Evolutionary conservation across 2,888 invertebrate species (phyloP), one percentile per base, ranked within the genome.

Genomic region (Ganaspis brasiliensis): DNA sequence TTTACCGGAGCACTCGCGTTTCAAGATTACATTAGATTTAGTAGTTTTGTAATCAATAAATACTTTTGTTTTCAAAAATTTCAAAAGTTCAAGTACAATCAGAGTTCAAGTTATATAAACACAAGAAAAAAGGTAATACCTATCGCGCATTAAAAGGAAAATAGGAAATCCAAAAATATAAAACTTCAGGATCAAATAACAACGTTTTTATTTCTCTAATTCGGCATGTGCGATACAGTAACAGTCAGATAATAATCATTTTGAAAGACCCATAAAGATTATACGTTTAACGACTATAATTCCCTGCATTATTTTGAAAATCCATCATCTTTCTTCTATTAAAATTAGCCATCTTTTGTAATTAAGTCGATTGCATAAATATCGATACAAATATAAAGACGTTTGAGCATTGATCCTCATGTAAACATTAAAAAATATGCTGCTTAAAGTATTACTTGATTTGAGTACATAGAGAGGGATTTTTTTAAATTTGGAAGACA

Each of bases 181-280:
- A 16, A 52, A 52, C 45, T 45, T 45, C 8, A 52, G 16, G 52
- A 45, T 16, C 21, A n/a, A 31, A 67, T 67, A 67, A 67, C 67
- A 67, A 67, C 40, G 16, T n/a, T 45, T 67, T 67, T 67, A 67
- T 67, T 67, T 67, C 16, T 45, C 24, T 40, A 40, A 45, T 40
- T 67, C 45, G 14, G 16, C 45, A 26, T 67, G 10, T 49, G 67
- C 45, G 67, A 67, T 67, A 67, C n/a, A 49, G 4, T 16, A 67
- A 67, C 67, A 45, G 40, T 67, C 8, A 67, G 24, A 45, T 37
- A 59, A 26, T 45, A n/a, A 67, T 67, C 14, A 63, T 63, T 45
- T 67, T 21, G 24, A 4, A 67, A 67, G n/a, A 26, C 24, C 45
- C 24, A 67, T 24, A 24, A 67, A 45, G 40, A 19, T 37, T 8